Conservation (phyloP, 1,140 invertebrate genomes). For the Marisa cornuarietis region DNA sequence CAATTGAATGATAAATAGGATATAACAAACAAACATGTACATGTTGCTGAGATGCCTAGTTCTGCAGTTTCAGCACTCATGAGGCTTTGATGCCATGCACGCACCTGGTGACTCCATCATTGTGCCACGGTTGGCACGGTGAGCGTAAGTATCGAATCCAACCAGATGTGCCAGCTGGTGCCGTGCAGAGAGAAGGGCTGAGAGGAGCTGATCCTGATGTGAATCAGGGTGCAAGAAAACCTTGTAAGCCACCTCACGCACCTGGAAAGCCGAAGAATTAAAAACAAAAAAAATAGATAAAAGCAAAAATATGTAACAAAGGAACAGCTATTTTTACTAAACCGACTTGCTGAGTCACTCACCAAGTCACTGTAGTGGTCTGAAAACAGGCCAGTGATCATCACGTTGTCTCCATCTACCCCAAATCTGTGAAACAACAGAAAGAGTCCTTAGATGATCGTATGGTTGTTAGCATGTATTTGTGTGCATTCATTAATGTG, state of each 20-base stretch:
- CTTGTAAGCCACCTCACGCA: conserved; percentile 89
- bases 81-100: not conserved
- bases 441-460: not conserved
- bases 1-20: no score
- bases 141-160: conserved; percentile 87
- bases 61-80: no score
- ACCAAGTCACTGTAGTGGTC: conserved; percentile 79
- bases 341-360: conserved; percentile 18
- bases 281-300: no score
- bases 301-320: not conserved
- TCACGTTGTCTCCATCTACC: conserved; percentile 76
- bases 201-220: conserved; percentile 80
- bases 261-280: conserved; percentile 46
- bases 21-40: no score
- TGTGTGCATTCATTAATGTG: no score
- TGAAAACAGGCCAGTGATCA: conserved; percentile 81
- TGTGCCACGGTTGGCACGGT: conserved; percentile 87
- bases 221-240: conserved; percentile 84
- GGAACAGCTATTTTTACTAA: no score
- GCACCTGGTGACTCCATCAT: conserved; percentile 79
- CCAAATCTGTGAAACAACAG: conserved; percentile 74
- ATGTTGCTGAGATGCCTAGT: no score
- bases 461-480: no score
- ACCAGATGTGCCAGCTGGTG: conserved; percentile 84
- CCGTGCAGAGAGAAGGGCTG: conserved; percentile 77